phyloP scores from a whole-genome alignment of 1,140 invertebrate genomes.

The Antheraea pernyi region DNA sequence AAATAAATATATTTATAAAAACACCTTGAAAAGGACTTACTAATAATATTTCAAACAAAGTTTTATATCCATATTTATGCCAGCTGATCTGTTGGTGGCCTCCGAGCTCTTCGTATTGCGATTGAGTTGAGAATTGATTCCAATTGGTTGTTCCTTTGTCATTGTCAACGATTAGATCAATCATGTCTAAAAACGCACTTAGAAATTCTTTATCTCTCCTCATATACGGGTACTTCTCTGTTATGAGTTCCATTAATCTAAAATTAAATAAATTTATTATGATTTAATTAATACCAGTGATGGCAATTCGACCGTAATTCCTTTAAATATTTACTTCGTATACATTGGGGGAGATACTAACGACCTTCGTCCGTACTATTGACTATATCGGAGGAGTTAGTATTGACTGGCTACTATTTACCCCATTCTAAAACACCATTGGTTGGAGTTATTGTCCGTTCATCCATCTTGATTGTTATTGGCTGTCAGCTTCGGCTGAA shows the following conservation, averaged over 20 bases:
- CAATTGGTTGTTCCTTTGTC: conserved; percentile 22
- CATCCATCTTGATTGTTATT: no score
- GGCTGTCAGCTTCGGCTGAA: no score
- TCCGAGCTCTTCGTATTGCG: conserved; percentile 14
- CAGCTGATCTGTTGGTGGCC: conserved; percentile 23
- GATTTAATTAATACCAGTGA: no score
- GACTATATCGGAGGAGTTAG: no score
- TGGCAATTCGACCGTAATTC: no score
- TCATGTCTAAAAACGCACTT: conserved; percentile 10
- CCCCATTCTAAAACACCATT: no score
- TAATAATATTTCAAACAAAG: conserved; percentile 22
- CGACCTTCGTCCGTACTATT: no score
- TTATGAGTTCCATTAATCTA: conserved; percentile 36
- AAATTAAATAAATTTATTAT: conserved; percentile 7
- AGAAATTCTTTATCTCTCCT: conserved; percentile 20
- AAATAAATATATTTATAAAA: no score
- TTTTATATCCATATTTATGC: conserved; percentile 24
- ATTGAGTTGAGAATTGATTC: conserved; percentile 23
- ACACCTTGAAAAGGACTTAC: conserved; percentile 7
- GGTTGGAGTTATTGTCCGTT: no score
- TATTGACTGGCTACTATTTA: no score
- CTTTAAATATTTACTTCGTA: no score
- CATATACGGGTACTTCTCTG: conserved; percentile 23
- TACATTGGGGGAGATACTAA: no score
- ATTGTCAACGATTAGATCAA: conserved; percentile 21